These are phyloP conservation scores for Lepidurus apus DNA, from an alignment of 1,140 invertebrate genomes.

Conservation along the genomic window DNA sequence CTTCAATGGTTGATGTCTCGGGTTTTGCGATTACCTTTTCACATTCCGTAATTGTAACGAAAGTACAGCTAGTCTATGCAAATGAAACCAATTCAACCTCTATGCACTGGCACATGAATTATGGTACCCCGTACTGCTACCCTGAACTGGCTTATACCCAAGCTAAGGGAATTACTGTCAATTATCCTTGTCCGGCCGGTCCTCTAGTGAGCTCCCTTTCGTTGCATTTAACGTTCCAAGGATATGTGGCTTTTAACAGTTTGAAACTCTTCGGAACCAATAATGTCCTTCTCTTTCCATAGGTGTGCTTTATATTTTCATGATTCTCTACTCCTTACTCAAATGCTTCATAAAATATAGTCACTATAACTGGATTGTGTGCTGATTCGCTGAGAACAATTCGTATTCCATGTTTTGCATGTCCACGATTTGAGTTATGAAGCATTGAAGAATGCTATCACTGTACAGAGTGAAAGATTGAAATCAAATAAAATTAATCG, in stretches of 20 bases:
- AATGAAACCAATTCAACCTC: not conserved
- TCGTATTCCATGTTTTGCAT: no score
- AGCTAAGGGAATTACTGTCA: not conserved
- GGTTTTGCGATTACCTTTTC: not conserved
- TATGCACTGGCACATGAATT: not conserved
- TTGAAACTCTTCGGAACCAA: not conserved
- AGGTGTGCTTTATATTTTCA: not conserved
- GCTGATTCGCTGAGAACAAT: no score
- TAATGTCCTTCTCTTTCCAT: not conserved
- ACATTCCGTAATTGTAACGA: not conserved
- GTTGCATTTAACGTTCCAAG: not conserved
- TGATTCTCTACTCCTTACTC: no score
- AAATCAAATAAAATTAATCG: no score
- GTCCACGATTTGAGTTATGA: no score
- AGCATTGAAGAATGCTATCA: no score
- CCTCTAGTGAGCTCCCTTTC: not conserved
- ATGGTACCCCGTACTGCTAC: not conserved
- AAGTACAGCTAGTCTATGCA: not conserved
- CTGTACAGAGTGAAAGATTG: no score
- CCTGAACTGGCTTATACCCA: not conserved
- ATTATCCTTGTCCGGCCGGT: not conserved
- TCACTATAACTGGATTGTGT: no score
- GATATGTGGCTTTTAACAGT: not conserved
- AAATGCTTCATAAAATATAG: no score
- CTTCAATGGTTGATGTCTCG: not conserved